phyloP scores from a whole-genome alignment of 2,888 invertebrate species.

The Conops quadrifasciatus region DNA sequence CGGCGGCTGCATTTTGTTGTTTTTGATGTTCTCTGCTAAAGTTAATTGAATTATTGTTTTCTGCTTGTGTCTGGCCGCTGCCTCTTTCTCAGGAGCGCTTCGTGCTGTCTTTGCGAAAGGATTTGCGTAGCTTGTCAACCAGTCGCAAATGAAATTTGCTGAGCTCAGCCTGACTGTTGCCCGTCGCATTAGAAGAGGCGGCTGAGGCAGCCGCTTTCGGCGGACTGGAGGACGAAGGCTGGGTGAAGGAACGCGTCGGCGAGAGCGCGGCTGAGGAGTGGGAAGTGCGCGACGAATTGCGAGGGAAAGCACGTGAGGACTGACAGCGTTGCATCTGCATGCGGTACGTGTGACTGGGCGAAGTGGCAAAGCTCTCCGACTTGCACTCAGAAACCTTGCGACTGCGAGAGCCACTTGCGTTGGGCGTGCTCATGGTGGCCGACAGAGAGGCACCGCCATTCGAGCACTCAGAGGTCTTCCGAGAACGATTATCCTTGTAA shows the following conservation, averaged over 20 bases:
- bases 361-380: conserved; percentile 67
- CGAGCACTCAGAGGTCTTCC: conserved; percentile 80
- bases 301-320: conserved; percentile 70
- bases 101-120: conserved; percentile 68
- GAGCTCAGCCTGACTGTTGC: conserved; percentile 69
- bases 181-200: conserved; percentile 41
- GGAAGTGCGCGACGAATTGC: conserved; percentile 71
- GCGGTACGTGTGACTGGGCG: conserved; percentile 66
- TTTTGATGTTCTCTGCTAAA: conserved; percentile 38
- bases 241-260: conserved; percentile 70
- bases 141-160: conserved; percentile 78
- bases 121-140: conserved; percentile 76
- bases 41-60: conserved; percentile 42
- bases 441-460: conserved; percentile 70
- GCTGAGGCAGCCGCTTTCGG: conserved; percentile 50
- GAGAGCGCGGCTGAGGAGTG: conserved; percentile 69
- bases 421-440: conserved; percentile 68
- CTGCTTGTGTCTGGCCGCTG: conserved; percentile 44
- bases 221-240: conserved; percentile 57
- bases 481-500: conserved; percentile 80
- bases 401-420: conserved; percentile 64
- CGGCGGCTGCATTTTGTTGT: conserved; percentile 34
- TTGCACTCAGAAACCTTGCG: conserved; percentile 67
- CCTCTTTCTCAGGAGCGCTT: conserved; percentile 60
- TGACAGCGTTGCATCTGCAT: conserved; percentile 63